Conservation (phyloP, 2,113 vertebrate genomes). For the Saimiri boliviensis region DNA sequence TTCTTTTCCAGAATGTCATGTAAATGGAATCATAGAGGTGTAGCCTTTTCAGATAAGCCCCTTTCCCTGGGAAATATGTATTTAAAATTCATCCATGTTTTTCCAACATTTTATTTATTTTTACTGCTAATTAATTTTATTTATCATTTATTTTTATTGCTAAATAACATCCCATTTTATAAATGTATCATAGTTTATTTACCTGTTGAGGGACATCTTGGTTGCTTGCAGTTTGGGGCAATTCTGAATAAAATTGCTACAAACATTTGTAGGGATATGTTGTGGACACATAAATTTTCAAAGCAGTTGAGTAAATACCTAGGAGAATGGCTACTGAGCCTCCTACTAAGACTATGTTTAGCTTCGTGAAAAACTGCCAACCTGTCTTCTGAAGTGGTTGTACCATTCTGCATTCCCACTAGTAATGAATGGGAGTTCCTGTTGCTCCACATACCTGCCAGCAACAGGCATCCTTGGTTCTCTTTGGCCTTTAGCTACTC, state of each 20-base stretch:
- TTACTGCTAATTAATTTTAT: not conserved
- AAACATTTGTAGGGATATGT: not conserved
- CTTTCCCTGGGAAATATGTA: not conserved
- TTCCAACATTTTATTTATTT: not conserved
- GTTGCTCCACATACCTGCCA: not conserved
- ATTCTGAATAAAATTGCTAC: not conserved
- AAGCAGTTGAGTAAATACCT: not conserved
- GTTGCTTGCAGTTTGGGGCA: not conserved
- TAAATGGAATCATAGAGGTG: not conserved
- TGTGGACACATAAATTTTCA: not conserved
- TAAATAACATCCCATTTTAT: not conserved
- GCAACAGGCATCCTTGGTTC: accelerated
- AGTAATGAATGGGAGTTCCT: not conserved
- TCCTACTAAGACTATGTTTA: not conserved
- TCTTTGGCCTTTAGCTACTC: not conserved
- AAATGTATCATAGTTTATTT: not conserved
- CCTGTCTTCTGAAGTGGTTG: not conserved
- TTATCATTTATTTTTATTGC: not conserved
- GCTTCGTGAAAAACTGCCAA: not conserved
- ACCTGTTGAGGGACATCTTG: not conserved
- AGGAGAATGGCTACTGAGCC: not conserved
- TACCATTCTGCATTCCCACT: not conserved
- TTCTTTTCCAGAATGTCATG: not conserved
- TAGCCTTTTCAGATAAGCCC: not conserved
- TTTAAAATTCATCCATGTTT: not conserved